Conservation (phyloP, 2,888 invertebrate species). For the Catocala sponsa region DNA sequence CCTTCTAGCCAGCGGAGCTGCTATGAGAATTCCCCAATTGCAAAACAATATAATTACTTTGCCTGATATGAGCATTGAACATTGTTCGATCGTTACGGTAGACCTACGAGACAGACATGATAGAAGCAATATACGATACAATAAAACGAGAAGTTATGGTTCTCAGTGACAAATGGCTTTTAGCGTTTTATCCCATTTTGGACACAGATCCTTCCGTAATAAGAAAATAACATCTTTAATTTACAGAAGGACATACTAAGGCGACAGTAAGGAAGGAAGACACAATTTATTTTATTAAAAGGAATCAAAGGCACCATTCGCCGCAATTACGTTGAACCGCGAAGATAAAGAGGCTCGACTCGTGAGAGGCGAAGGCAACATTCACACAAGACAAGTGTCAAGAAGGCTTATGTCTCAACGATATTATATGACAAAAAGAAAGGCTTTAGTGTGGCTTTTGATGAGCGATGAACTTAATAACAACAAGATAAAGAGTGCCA, state of each 20-base stretch:
- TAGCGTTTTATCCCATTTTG: no score
- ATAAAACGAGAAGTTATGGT: no score
- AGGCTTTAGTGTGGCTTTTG: not conserved
- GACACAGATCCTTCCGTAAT: not conserved
- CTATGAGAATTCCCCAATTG: no score
- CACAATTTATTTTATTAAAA: slow-evolving; percentile 19
- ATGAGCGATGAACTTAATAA: slow-evolving; percentile 8
- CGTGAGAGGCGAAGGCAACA: slow-evolving; percentile 9
- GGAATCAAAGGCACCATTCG: slow-evolving; percentile 22
- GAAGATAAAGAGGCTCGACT: slow-evolving; percentile 17
- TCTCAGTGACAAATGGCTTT: no score
- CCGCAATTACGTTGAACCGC: slow-evolving; percentile 24
- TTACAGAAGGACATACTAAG: slow-evolving; percentile 5
- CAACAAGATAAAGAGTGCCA: slow-evolving; percentile 2
- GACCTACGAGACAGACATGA: no score
- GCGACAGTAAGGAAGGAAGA: slow-evolving; percentile 13
- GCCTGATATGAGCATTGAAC: no score
- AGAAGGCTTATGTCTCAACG: slow-evolving; percentile 13
- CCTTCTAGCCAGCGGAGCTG: no score
- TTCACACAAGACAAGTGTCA: slow-evolving; percentile 4
- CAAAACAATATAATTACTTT: no score
- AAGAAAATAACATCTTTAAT: slow-evolving; percentile 7
- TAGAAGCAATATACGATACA: no score
- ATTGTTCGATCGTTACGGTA: no score
- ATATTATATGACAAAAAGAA: slow-evolving; percentile 22